Base-by-base conservation (phyloP, 2,888 invertebrate species). In the Lycocerus yunnanus region DNA sequence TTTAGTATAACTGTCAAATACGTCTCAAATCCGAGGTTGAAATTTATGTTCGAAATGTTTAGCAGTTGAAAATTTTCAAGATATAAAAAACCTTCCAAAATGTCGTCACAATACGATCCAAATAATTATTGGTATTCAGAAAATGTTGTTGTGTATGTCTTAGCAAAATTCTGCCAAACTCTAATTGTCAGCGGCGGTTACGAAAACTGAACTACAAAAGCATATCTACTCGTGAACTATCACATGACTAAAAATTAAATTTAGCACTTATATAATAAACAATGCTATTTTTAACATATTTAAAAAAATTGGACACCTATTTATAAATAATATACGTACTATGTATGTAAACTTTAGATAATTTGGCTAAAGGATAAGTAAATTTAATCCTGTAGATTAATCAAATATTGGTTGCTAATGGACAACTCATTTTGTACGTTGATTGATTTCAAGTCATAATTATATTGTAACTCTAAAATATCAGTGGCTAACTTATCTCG, bases 151-250 rank as follows among this genome's bases (percentile, higher is more conserved):
- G 16, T 63, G 61, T 63, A n/a, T 14, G 18, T 63, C 18, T 63
- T 63, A 15, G 61, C n/a, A 63, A 18, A 63, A 63, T 63, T 43
- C 20, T 63, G 61, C 61, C 61, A 63, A 63, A 63, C 20, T 63
- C 18, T 63, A 63, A 63, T 63, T 63, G 61, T 63, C 61, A 18
- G 16, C 18, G 18, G 61, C 20, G 11, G 61, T 63, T 63, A 63
- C 61, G 61, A 63, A 63, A 63, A 63, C 43, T 43, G 43, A 43
- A 43, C 16, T 63, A 63, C 61, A 63, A 63, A 63, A 63, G 15
- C 15, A 63, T 18, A 63, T 18, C n/a, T 43, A 13, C n/a, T 43
- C 43, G 43, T 43, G 18, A n/a, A 18, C 61, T 3, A 13, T 63
- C 61, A 20, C 20, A 63, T 63, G 61, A 63, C 61, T 18, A 6